phyloP scores from a whole-genome alignment of 2,113 vertebrate genomes.

The Coracopsis vasa region DNA sequence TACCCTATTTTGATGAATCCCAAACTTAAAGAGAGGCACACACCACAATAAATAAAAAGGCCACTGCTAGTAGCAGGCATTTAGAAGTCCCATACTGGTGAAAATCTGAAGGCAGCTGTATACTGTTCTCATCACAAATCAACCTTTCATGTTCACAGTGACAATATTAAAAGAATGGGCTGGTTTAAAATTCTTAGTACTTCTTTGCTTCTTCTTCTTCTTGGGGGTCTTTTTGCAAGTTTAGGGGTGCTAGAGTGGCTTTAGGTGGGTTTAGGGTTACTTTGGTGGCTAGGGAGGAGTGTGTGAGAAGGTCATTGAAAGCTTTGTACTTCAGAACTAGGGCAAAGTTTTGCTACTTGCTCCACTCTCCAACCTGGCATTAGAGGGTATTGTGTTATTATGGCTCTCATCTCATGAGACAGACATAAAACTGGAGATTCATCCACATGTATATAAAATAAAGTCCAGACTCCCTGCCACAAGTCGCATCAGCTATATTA shows the following conservation, averaged over 20 bases:
- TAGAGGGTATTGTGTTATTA: neutral
- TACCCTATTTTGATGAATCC: conserved; percentile 62
- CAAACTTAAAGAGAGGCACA: conserved; percentile 50
- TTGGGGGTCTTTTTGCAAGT: neutral
- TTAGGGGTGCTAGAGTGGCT: neutral
- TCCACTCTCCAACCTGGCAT: neutral
- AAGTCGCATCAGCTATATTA: neutral
- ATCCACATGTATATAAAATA: neutral
- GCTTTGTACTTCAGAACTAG: neutral
- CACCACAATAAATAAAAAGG: conserved; percentile 59
- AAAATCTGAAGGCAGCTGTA: conserved; percentile 22
- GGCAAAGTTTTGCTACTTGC: neutral
- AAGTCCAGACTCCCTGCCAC: neutral
- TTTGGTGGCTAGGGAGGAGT: neutral
- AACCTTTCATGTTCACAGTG: conserved; percentile 11
- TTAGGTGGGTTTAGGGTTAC: neutral
- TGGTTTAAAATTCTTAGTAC: neutral
- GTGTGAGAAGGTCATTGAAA: neutral
- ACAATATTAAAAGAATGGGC: neutral
- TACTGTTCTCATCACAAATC: conserved; percentile 27
- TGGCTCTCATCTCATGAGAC: neutral
- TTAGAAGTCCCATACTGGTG: conserved; percentile 50
- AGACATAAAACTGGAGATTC: neutral
- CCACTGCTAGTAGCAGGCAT: neutral
- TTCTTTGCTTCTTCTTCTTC: neutral